Conservation (phyloP, 2,797 vertebrate species). For the Hoplostethus atlanticus region DNA sequence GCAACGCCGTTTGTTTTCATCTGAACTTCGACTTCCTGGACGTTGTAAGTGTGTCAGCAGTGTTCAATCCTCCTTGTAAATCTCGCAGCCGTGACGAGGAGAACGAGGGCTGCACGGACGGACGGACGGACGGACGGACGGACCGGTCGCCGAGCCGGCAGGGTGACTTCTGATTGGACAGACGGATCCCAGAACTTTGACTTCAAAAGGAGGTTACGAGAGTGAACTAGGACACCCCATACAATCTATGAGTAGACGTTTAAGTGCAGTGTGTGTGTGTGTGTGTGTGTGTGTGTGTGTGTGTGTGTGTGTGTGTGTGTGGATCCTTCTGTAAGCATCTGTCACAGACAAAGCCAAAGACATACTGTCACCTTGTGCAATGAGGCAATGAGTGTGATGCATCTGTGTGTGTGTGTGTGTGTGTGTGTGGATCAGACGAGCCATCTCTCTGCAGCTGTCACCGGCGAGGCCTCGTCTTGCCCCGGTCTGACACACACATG, state of each 20-base stretch:
- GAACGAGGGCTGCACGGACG: conserved; percentile 3
- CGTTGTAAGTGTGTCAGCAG: conserved; percentile 11
- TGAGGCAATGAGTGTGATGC: conserved; percentile 14
- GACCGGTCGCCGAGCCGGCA: neutral
- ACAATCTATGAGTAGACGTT: neutral
- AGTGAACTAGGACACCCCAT: conserved; percentile 17
- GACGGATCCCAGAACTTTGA: neutral
- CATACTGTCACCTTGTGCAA: conserved; percentile 29
- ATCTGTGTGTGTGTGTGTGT: neutral
- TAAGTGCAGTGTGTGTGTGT: too few species aligned
- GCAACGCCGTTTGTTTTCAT: conserved; percentile 11
- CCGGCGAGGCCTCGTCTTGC: conserved; percentile 52
- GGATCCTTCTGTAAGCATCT: too few species aligned
- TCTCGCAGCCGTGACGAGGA: neutral
- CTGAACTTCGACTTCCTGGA: conserved; percentile 21
- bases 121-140: neutral
- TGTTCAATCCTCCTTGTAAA: neutral
- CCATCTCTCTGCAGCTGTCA: conserved; percentile 1
- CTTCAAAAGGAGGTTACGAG: conserved; percentile 1
- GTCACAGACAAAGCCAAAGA: conserved; percentile 15
- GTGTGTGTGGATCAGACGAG: conserved; percentile 25
- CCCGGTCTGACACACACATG: conserved; percentile 50
- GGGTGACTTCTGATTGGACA: neutral
- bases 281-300: neutral
- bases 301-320: neutral